Percentiles rank a stretch among this genome's conserved stretches.
Conservation (phyloP, 2,113 vertebrate genomes). For the Phalacrocorax pelagicus region DNA sequence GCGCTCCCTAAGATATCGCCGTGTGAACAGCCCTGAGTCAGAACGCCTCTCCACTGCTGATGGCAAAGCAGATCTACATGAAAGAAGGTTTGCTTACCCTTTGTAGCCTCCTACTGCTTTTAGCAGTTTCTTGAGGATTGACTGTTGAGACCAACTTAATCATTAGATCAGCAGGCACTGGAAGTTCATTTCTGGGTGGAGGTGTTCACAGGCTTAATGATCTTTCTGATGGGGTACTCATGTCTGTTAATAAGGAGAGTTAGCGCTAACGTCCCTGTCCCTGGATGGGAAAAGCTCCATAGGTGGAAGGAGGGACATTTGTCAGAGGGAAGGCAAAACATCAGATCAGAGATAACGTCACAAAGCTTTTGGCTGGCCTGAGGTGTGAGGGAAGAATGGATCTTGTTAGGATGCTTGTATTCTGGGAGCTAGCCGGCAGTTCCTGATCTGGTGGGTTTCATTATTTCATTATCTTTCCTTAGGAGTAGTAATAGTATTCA, state of each 20-base stretch:
- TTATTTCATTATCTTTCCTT: background rate
- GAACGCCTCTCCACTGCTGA: slow-evolving; percentile 90
- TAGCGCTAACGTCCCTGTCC: background rate
- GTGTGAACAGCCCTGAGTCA: slow-evolving; percentile 92
- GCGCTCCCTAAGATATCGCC: slow-evolving; percentile 87
- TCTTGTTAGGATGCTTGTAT: background rate
- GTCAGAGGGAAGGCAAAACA: background rate
- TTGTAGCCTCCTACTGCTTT: background rate
- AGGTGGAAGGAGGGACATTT: background rate
- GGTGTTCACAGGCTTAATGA: background rate
- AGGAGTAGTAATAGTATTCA: background rate
- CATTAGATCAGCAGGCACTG: background rate
- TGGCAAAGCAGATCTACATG: slow-evolving; percentile 83
- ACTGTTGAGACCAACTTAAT: background rate
- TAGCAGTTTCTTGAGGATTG: background rate
- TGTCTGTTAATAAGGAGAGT: background rate
- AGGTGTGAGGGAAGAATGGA: background rate
- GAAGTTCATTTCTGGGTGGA: background rate
- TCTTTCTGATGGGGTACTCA: background rate
- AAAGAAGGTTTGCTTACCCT: slow-evolving; percentile 82
- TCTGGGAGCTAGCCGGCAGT: background rate
- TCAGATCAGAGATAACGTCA: background rate
- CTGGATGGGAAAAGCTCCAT: background rate
- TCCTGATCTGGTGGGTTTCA: background rate
- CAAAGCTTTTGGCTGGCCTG: background rate